Evolutionary conservation across 2,113 vertebrate genomes (phyloP).

Genomic region (Heptranchias perlo): DNA sequence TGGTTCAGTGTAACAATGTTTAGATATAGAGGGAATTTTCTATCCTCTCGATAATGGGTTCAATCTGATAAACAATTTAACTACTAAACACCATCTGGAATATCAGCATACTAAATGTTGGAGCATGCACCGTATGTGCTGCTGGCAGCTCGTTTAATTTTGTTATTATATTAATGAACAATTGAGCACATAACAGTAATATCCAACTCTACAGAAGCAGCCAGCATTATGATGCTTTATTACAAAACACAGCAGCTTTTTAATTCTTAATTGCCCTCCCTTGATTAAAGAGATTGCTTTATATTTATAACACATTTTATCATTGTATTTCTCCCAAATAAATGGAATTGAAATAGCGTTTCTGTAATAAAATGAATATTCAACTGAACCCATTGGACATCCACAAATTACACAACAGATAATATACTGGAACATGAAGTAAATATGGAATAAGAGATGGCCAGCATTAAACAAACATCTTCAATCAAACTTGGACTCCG

Average conservation of each 20-base stretch:
- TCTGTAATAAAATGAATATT: no score
- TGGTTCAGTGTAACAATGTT: background rate
- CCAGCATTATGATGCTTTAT: background rate
- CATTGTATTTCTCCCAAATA: background rate
- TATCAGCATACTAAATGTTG: background rate
- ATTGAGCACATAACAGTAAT: background rate
- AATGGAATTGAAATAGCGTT: background rate
- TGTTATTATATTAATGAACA: background rate
- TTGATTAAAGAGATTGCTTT: background rate
- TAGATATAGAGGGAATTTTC: background rate
- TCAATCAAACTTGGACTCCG: no score
- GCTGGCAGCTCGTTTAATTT: background rate
- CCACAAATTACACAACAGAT: no score
- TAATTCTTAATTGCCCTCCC: background rate
- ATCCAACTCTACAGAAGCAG: background rate
- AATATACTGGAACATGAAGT: no score
- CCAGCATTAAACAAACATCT: no score
- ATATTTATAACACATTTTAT: background rate
- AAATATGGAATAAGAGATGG: no score
- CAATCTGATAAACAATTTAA: constrained; percentile 16
- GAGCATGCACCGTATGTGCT: background rate
- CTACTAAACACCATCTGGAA: background rate
- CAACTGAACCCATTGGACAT: no score
- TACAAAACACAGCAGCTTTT: background rate
- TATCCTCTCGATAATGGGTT: background rate